These are phyloP conservation scores for Paralinhomoeus sp. DNA, from an alignment of 2,888 invertebrate species.

Conservation along the genomic window DNA sequence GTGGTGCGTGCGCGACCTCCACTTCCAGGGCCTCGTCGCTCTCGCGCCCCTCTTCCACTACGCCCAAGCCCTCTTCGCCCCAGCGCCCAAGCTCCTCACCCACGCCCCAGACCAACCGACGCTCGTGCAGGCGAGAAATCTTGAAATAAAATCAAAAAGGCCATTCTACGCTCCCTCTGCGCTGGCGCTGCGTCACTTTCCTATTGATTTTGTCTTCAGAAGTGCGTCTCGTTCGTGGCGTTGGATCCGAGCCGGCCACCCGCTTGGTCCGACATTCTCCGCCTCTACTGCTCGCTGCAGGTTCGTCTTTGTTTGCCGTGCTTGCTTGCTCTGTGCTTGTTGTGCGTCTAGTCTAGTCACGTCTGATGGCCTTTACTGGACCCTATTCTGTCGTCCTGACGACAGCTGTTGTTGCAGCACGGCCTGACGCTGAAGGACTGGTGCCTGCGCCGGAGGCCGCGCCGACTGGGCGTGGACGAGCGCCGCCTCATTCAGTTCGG, in stretches of 20 bases:
- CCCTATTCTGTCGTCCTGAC: not conserved
- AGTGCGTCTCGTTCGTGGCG: conserved; percentile 1
- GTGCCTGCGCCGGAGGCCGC: conserved; percentile 4
- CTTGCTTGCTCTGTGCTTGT: too few relatives aligned
- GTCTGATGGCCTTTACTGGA: not conserved
- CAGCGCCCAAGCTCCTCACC: too few relatives aligned
- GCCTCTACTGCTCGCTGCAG: conserved; percentile 3
- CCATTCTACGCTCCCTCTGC: not conserved
- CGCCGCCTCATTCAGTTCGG: conserved; percentile 4
- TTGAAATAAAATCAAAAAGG: not conserved
- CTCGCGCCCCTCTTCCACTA: not conserved
- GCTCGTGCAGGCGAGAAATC: not conserved
- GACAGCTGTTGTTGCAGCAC: too few relatives aligned
- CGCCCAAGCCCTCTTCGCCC: too few relatives aligned
- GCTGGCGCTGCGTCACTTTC: conserved; percentile 3
- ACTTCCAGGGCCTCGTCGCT: not conserved
- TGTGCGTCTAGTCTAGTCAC: too few relatives aligned
- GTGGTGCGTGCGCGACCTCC: conserved; percentile 2
- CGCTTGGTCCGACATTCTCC: not conserved
- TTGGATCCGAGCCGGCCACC: not conserved
- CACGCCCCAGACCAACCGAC: not conserved
- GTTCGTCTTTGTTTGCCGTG: not conserved
- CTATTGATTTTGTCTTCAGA: not conserved
- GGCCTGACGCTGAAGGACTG: conserved; percentile 1
- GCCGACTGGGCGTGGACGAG: conserved; percentile 4